Conservation (phyloP, 2,113 vertebrate species). For the Porphyrio hochstetteri region DNA sequence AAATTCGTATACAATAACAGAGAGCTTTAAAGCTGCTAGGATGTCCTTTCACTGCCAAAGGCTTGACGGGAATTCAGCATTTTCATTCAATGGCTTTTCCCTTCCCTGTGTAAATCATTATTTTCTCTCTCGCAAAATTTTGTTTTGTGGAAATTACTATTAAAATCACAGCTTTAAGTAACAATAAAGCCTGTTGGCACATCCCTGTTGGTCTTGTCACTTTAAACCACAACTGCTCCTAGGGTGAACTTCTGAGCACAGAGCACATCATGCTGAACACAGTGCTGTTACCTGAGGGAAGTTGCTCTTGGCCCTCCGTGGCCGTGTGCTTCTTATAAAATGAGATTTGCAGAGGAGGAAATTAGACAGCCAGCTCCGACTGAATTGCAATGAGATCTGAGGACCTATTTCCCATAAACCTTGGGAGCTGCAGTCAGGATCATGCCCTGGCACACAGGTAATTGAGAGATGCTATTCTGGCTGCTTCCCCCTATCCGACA, state of each 20-base stretch:
- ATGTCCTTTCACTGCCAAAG: background rate
- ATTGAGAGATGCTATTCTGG: background rate
- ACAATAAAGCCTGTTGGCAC: background rate
- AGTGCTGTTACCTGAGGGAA: background rate
- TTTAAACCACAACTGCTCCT: background rate
- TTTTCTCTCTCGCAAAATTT: background rate
- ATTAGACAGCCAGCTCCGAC: background rate
- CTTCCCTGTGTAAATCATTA: background rate
- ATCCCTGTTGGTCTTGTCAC: background rate
- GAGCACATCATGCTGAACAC: background rate
- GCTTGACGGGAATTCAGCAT: background rate
- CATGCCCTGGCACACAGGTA: background rate
- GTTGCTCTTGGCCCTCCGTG: background rate
- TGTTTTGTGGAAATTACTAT: background rate
- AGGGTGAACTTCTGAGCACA: background rate
- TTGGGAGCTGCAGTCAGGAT: background rate
- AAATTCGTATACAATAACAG: background rate
- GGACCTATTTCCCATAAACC: background rate
- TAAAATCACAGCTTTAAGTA: background rate
- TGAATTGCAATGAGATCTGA: background rate
- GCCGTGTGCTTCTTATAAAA: background rate
- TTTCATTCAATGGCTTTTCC: background rate
- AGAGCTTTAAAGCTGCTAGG: conserved; percentile 17
- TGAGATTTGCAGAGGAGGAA: conserved; percentile 4
- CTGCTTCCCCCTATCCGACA: background rate